Conservation (phyloP, 2,888 invertebrate genomes). For the Ceramica pisi region DNA sequence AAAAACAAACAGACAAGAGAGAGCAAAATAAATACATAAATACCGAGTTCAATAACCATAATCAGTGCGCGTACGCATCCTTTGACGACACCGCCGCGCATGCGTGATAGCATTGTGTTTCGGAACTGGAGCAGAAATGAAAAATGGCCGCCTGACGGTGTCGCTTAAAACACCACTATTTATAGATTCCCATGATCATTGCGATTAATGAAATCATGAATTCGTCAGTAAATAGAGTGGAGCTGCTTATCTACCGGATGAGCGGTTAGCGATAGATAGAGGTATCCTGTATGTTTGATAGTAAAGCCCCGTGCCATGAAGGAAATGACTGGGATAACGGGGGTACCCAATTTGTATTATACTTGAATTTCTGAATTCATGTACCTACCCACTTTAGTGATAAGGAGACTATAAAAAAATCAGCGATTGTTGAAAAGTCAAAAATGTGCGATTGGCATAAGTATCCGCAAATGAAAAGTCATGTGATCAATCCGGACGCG, state of each 20-base stretch:
- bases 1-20: slow-evolving; percentile 39
- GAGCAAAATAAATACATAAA: slow-evolving; percentile 39
- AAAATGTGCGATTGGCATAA: too few relatives aligned
- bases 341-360: neutral
- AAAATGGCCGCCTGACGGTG: slow-evolving; percentile 43
- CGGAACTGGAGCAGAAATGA: slow-evolving; percentile 81
- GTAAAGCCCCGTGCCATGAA: slow-evolving; percentile 4
- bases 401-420: too few relatives aligned
- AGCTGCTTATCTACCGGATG: slow-evolving; percentile 50
- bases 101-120: slow-evolving; percentile 74
- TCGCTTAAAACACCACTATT: slow-evolving; percentile 55
- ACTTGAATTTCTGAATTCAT: neutral
- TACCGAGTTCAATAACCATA: slow-evolving; percentile 61
- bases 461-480: too few relatives aligned
- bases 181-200: slow-evolving; percentile 47
- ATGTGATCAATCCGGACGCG: too few relatives aligned
- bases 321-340: neutral
- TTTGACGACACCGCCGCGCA: slow-evolving; percentile 67
- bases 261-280: slow-evolving; percentile 16
- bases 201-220: slow-evolving; percentile 27
- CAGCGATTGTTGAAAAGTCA: too few relatives aligned
- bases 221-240: slow-evolving; percentile 41
- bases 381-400: too few relatives aligned
- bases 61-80: slow-evolving; percentile 65
- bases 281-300: slow-evolving; percentile 35